Conservation (phyloP, 2,797 vertebrate genomes). For the Rhinoraja longicauda region DNA sequence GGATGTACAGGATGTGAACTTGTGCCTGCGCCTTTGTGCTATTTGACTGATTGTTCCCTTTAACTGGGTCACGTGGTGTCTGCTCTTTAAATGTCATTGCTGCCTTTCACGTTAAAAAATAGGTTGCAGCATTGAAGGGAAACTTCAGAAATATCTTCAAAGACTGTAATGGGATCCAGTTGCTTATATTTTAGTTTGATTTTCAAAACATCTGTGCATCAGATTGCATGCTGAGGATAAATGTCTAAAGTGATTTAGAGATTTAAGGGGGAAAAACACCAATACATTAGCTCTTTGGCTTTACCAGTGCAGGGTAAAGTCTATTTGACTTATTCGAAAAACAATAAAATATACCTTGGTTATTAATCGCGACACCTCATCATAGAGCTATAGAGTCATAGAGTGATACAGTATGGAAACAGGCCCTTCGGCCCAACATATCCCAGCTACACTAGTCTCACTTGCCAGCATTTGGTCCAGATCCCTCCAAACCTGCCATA, state of each 20-base stretch:
- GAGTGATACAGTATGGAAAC: too few relatives aligned
- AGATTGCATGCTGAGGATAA: not conserved
- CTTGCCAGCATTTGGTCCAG: too few relatives aligned
- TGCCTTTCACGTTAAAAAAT: not conserved
- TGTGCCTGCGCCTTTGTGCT: not conserved
- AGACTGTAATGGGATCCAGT: not conserved
- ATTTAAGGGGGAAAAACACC: not conserved
- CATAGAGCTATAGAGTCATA: too few relatives aligned
- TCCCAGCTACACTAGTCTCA: too few relatives aligned
- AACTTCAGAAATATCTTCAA: conserved; percentile 5
- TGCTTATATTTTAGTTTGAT: conserved; percentile 1
- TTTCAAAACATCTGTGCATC: conserved; percentile 29
- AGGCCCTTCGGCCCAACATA: too few relatives aligned
- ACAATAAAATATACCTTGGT: not conserved
- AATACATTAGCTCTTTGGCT: not conserved
- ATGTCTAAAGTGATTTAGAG: not conserved
- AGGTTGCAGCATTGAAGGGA: not conserved
- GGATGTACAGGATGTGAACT: not conserved
- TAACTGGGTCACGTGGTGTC: not conserved
- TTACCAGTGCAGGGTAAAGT: not conserved
- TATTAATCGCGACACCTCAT: not conserved
- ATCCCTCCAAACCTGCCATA: too few relatives aligned
- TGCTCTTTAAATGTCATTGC: not conserved
- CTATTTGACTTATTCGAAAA: not conserved
- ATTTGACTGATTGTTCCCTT: not conserved